Conservation (phyloP, 2,113 vertebrate species). For the Gadus macrocephalus region DNA sequence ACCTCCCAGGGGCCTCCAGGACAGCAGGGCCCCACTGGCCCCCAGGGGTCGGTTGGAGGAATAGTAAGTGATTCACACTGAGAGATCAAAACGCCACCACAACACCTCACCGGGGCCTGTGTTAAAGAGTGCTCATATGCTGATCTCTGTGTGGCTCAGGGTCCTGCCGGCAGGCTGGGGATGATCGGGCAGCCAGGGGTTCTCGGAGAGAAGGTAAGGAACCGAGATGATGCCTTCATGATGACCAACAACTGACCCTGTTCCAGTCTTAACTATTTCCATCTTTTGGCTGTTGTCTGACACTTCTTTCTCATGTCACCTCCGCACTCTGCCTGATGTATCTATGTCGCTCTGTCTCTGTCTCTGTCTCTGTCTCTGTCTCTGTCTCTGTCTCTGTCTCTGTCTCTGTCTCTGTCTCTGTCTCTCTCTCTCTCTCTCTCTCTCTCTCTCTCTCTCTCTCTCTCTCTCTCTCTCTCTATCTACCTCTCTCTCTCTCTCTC, state of each 20-base stretch:
- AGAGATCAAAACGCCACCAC: background rate
- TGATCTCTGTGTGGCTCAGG: slow-evolving; percentile 44
- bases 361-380: background rate
- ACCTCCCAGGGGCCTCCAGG: slow-evolving; percentile 68
- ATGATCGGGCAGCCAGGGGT: slow-evolving; percentile 84
- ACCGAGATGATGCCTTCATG: background rate
- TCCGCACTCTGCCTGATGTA: too few species aligned
- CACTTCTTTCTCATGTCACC: too few species aligned
- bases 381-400: background rate
- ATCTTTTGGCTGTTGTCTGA: too few species aligned
- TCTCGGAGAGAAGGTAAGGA: slow-evolving; percentile 88
- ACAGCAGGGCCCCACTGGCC: slow-evolving; percentile 72
- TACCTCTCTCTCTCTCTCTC: background rate
- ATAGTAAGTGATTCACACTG: slow-evolving; percentile 47
- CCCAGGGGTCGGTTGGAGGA: slow-evolving; percentile 86
- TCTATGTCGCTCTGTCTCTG: background rate
- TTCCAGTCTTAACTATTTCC: background rate
- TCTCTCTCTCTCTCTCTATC: background rate
- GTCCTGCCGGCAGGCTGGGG: slow-evolving; percentile 62
- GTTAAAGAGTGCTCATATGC: background rate
- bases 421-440: background rate
- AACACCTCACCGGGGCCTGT: background rate
- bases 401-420: background rate
- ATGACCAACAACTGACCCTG: background rate
- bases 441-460: background rate